A percentile compares a stretch with the other conserved stretches of the same genome.
phyloP scores from a whole-genome alignment of 2,113 vertebrate species.

The Peucedramus taeniatus region DNA sequence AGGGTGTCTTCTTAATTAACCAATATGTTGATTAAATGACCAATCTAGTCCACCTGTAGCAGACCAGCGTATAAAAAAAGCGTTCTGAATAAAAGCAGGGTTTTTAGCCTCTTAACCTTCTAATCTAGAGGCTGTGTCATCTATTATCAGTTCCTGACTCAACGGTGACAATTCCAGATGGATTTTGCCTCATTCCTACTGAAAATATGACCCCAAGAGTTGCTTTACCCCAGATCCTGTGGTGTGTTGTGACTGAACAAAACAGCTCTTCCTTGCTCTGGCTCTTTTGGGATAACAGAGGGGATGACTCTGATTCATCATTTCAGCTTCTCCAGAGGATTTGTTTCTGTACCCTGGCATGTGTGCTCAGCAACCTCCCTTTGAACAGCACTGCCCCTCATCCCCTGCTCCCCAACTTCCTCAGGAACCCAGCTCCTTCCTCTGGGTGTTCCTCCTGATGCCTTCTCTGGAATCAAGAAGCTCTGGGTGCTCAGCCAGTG shows the following conservation, averaged over 20 bases:
- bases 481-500: background rate
- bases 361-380: background rate
- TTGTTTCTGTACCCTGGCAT: too few species aligned
- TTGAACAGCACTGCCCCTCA: background rate
- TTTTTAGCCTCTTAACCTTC: too few species aligned
- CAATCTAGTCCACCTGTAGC: too few species aligned
- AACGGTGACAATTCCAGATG: too few species aligned
- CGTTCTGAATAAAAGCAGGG: too few species aligned
- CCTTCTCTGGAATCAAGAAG: fast-evolving
- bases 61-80: too few species aligned
- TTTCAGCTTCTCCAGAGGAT: background rate
- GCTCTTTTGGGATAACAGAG: background rate
- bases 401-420: background rate
- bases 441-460: background rate
- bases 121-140: too few species aligned
- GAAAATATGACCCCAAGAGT: background rate
- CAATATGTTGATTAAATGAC: too few species aligned
- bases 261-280: background rate
- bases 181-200: background rate
- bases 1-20: too few species aligned
- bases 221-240: background rate
- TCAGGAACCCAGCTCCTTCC: background rate
- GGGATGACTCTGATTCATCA: background rate
- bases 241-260: background rate
- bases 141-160: too few species aligned